Evolutionary conservation across 2,113 vertebrate genomes (phyloP).

Genomic region (Synodontis membranacea): DNA sequence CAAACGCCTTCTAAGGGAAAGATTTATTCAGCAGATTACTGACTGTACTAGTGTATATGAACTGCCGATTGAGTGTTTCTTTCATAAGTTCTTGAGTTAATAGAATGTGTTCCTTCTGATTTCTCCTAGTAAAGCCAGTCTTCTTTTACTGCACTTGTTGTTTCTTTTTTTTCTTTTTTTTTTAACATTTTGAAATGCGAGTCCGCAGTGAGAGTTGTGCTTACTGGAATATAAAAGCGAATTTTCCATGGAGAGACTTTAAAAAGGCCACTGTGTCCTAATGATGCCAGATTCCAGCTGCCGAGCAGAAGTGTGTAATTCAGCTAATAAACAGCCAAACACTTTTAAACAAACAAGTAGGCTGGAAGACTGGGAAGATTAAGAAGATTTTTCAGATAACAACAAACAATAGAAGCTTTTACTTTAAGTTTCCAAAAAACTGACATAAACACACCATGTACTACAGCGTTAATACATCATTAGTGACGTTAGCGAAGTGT

Average conservation of each 20-base stretch:
- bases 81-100: not conserved
- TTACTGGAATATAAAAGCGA: not conserved
- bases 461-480: not conserved
- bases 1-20: not conserved
- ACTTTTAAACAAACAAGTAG: not conserved
- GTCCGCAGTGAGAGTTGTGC: not conserved
- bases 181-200: not conserved
- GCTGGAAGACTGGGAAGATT: not conserved
- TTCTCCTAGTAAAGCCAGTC: not conserved
- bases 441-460: not conserved
- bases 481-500: not conserved
- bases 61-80: too few relatives aligned
- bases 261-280: not conserved
- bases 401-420: not conserved
- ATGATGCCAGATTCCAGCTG: not conserved
- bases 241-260: not conserved
- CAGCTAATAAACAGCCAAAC: too few relatives aligned
- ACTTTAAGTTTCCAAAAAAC: too few relatives aligned
- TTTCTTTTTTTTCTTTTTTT: too few relatives aligned
- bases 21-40: not conserved
- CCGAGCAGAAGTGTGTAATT: too few relatives aligned
- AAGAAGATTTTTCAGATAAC: not conserved
- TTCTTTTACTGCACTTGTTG: not conserved
- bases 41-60: not conserved
- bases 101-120: not conserved